Evolutionary conservation across 2,888 invertebrate species (phyloP).

Genomic region (Exocentrus adspersus): DNA sequence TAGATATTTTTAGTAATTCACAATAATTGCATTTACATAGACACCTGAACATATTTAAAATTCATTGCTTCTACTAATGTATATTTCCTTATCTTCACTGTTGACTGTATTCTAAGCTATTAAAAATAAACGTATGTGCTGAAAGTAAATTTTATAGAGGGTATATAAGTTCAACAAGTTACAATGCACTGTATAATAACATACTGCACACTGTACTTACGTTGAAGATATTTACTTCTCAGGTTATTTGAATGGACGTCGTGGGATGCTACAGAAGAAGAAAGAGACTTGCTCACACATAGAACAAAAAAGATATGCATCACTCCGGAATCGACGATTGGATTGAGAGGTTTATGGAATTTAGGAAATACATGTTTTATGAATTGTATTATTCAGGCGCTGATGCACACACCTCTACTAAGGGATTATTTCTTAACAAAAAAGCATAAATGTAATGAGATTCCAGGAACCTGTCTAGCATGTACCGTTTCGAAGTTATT

Average conservation of each 20-base stretch:
- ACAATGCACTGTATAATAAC: too few species aligned
- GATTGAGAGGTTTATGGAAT: constrained; percentile 93
- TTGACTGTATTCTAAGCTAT: too few species aligned
- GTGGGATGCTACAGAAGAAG: constrained; percentile 83
- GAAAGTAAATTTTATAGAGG: too few species aligned
- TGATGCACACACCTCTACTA: constrained; percentile 94
- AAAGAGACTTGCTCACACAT: constrained; percentile 78
- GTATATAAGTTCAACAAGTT: too few species aligned
- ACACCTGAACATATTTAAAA: too few species aligned
- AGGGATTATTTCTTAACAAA: constrained; percentile 96
- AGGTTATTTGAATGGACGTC: constrained; percentile 69
- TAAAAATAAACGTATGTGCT: too few species aligned
- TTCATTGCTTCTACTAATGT: too few species aligned
- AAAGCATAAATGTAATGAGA: constrained; percentile 84
- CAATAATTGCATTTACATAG: too few species aligned
- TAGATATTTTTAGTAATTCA: too few species aligned
- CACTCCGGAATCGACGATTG: constrained; percentile 84
- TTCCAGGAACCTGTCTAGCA: constrained; percentile 85
- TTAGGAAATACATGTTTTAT: constrained; percentile 98
- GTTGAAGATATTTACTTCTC: too few species aligned
- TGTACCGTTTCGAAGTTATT: constrained; percentile 96
- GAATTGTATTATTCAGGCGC: constrained; percentile 96
- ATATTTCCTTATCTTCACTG: too few species aligned
- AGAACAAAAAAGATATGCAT: constrained; percentile 83
- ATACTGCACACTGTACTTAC: too few species aligned